Base-by-base conservation (phyloP, 2,797 vertebrate genomes). In the Tinamus major region DNA sequence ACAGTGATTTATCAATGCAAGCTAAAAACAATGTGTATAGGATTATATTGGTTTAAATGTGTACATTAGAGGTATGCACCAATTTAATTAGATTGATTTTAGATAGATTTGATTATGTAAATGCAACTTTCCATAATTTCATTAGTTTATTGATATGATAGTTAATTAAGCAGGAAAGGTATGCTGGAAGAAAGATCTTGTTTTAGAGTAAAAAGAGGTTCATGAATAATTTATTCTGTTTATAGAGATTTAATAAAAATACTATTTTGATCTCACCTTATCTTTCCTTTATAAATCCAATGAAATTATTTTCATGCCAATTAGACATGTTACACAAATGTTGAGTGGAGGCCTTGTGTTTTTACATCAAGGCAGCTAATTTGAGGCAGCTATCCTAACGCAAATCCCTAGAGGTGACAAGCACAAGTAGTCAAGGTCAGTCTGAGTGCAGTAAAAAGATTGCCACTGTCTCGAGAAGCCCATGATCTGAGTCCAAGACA, bases 51-150 rank as follows among this genome's bases (percentile, higher is more conserved):
- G 68, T 89, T 94, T 89, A 89, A 92, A 90, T 55, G 26, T 72
- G 78, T 89, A 27, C 65, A 24, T 33, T 75, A 79, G 55, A 89
- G 48, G 18, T 89, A 42, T 46, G 62, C 62, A 69, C 49, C 1
- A 0, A 65, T 87, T 85, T 89, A 79, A 55, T 75, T 59, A 39
- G 53, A 94, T 92, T 93, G 88, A 90, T 92, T 87, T 83, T 51
- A 92, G 87, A 89, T 35, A 69, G 61, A 85, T 89, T 79, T 89
- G 65, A 83, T 90, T 80, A 90, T 89, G 75, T 78, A 92, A 95
- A 86, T 79, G 29, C 31, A 86, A 39, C 33, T 67, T 94, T n/a
- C 48, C 0, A 0, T 79, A 35, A 70, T 77, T 86, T 85, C 27
- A 92, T 76, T 94, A 74, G 23, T 49, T 92, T 95, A 86, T 95